Conservation (phyloP, 2,113 vertebrate species). For the Gavia stellata region DNA sequence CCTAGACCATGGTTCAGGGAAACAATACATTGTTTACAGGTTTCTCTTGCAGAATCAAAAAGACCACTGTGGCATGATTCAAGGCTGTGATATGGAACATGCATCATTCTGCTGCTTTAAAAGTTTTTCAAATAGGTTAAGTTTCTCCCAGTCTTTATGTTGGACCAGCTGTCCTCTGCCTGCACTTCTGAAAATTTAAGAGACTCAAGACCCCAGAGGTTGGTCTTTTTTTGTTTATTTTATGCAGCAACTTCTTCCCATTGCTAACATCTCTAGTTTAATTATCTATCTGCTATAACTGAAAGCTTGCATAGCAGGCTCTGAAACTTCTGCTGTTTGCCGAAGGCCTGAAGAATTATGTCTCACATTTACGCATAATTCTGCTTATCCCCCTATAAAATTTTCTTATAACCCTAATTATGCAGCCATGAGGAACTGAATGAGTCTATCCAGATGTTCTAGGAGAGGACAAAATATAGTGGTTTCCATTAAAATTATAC, state of each 20-base stretch:
- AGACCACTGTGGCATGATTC: not conserved
- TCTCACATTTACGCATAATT: not conserved
- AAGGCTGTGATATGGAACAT: not conserved
- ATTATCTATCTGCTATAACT: slow-evolving; percentile 27
- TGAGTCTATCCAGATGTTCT: slow-evolving; percentile 23
- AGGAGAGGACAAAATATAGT: not conserved
- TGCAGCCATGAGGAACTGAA: not conserved
- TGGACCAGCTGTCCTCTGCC: not conserved
- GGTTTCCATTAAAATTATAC: not conserved
- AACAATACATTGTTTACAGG: not conserved
- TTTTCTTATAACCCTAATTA: slow-evolving; percentile 1
- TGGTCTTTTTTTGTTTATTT: not conserved
- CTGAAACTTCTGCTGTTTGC: slow-evolving; percentile 27
- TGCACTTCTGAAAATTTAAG: slow-evolving; percentile 8
- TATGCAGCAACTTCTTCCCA: not conserved
- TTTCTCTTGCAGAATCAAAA: not conserved
- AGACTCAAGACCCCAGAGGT: not conserved
- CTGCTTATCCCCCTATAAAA: not conserved
- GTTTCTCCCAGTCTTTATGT: not conserved
- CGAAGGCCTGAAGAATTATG: slow-evolving; percentile 23
- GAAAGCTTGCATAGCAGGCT: not conserved
- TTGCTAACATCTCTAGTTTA: not conserved
- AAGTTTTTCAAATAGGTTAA: not conserved
- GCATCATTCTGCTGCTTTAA: not conserved
- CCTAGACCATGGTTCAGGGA: not conserved